A percentile compares a stretch with the other conserved stretches of the same genome.
phyloP scores from a whole-genome alignment of 2,797 vertebrate species.

The Alca torda region DNA sequence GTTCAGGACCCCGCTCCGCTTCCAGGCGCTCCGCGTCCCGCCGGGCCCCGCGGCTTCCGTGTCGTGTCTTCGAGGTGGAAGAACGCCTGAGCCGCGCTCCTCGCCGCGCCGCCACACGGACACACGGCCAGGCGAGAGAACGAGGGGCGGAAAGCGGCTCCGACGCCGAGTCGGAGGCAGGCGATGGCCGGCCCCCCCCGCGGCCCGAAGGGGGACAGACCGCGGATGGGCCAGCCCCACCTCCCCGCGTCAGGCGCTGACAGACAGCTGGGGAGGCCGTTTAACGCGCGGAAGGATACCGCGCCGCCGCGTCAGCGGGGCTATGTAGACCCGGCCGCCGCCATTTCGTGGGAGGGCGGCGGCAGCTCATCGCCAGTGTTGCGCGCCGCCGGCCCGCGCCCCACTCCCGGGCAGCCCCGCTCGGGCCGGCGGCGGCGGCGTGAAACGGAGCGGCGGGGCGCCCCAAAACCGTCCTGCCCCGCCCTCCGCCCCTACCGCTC shows the following conservation, averaged over 20 bases:
- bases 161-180: background rate
- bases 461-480: background rate
- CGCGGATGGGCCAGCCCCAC: rapidly evolving
- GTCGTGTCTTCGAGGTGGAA: background rate
- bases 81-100: rapidly evolving
- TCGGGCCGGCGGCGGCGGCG: background rate
- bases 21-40: background rate
- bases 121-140: rapidly evolving
- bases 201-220: rapidly evolving
- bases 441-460: rapidly evolving
- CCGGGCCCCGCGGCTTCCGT: background rate
- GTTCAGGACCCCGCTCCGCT: rapidly evolving
- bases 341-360: background rate
- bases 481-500: background rate
- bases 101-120: rapidly evolving
- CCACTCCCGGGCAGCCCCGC: too few relatives aligned
- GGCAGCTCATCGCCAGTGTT: background rate
- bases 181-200: too few relatives aligned
- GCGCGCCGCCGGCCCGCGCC: too few relatives aligned
- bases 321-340: background rate
- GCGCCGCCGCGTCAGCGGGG: background rate
- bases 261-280: rapidly evolving
- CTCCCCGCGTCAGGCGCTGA: background rate
- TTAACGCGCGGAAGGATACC: background rate
- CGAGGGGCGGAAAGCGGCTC: too few relatives aligned